These are phyloP conservation scores for Centropyge bicolor DNA, from an alignment of 2,797 vertebrate genomes.

Conservation along the genomic window DNA sequence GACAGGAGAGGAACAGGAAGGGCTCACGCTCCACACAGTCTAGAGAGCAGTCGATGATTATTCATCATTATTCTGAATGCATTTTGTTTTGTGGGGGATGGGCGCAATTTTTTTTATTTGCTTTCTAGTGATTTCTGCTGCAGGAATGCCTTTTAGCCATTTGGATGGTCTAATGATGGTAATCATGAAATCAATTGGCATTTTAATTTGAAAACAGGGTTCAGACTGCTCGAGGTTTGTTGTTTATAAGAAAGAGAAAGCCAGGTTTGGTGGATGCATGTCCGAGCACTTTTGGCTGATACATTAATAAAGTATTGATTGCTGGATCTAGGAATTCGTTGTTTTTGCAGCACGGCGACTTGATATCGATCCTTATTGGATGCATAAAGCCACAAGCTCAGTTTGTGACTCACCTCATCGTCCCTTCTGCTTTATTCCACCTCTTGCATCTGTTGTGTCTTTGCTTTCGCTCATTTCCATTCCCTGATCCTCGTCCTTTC, in stretches of 20 bases:
- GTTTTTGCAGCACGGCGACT: neutral
- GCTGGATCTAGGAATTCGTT: conserved; percentile 11
- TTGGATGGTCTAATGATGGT: conserved; percentile 31
- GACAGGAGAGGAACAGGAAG: conserved; percentile 76
- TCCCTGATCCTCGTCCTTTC: conserved; percentile 46
- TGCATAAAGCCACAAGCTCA: conserved; percentile 24
- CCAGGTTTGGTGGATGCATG: neutral
- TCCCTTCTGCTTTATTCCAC: conserved; percentile 39
- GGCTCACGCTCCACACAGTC: conserved; percentile 35
- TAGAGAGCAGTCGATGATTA: conserved; percentile 48
- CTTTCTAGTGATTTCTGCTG: conserved; percentile 43
- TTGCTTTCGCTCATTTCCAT: conserved; percentile 49
- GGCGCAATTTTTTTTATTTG: conserved; percentile 29
- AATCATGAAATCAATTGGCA: conserved; percentile 46
- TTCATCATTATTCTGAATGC: conserved; percentile 64
- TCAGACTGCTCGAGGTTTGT: conserved; percentile 6
- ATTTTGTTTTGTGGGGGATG: conserved; percentile 47
- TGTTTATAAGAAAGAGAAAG: neutral
- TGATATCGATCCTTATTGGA: conserved; percentile 22
- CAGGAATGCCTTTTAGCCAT: conserved; percentile 37
- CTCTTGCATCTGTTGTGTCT: conserved; percentile 37
- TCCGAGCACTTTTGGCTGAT: neutral
- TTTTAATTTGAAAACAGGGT: conserved; percentile 30
- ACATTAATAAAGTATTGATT: conserved; percentile 25
- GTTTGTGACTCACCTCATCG: conserved; percentile 23